Evolutionary conservation across 2,888 invertebrate species (phyloP).

Genomic region (Drosophila subquinaria): DNA sequence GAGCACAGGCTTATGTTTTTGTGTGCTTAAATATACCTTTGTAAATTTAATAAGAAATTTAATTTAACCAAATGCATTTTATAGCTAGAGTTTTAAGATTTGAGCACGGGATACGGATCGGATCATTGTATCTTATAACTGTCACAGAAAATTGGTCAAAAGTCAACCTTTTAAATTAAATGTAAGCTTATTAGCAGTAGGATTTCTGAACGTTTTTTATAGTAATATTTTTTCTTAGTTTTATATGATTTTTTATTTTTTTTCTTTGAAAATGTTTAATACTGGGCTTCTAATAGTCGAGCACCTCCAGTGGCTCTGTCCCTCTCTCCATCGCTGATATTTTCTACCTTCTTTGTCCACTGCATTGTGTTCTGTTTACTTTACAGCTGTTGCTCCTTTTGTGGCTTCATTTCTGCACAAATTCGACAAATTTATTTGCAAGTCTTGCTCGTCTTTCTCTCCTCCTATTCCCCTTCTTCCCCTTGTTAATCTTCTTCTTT

Average conservation of each 20-base stretch:
- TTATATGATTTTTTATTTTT: not conserved
- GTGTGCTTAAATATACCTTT: not conserved
- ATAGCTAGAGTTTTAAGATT: no score
- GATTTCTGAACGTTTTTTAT: no score
- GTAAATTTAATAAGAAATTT: no score
- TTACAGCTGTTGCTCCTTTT: constrained; percentile 47
- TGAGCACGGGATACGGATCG: no score
- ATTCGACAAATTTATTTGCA: constrained; percentile 71
- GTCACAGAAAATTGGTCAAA: no score
- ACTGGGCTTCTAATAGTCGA: not conserved
- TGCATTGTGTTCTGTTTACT: constrained; percentile 47
- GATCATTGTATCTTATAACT: no score
- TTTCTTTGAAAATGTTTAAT: not conserved
- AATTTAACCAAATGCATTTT: no score
- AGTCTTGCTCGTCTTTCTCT: constrained; percentile 37
- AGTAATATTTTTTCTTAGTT: no score
- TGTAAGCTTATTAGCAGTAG: no score
- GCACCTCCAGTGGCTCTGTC: not conserved
- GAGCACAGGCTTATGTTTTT: not conserved
- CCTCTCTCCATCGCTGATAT: not conserved
- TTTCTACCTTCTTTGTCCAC: constrained; percentile 4
- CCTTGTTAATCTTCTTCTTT: constrained; percentile 22
- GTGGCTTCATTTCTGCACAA: constrained; percentile 67
- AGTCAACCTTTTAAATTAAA: no score
- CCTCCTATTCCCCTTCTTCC: not conserved